phyloP scores from a whole-genome alignment of 2,113 vertebrate genomes.

The Motacilla tschutschensis region DNA sequence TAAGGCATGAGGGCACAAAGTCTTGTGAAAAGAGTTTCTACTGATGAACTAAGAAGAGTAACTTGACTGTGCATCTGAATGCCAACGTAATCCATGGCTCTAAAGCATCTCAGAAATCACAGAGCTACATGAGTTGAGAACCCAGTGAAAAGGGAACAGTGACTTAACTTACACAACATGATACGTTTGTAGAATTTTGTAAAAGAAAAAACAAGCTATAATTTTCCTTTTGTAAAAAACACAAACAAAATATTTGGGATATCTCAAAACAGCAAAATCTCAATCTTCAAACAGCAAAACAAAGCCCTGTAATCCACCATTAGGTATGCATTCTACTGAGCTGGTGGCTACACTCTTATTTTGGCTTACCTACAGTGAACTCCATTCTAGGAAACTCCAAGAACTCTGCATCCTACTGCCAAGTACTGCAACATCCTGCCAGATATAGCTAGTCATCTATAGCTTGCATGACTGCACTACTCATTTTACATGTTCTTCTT shows the following conservation, averaged over 20 bases:
- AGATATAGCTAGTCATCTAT: background rate
- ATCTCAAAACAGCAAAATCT: background rate
- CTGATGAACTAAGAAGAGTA: background rate
- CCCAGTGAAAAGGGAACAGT: background rate
- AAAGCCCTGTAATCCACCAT: background rate
- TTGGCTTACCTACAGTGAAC: constrained; percentile 15
- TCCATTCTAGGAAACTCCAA: background rate
- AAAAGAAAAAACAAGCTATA: too few relatives aligned
- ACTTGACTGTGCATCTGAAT: background rate
- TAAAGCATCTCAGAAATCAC: background rate
- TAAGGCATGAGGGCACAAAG: background rate
- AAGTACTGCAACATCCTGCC: background rate
- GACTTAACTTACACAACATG: rapidly evolving
- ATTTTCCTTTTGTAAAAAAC: background rate
- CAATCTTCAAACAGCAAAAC: background rate
- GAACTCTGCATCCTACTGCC: background rate
- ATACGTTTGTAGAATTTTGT: background rate
- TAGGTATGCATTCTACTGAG: background rate
- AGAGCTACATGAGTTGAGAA: rapidly evolving
- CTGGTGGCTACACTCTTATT: background rate
- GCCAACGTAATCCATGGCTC: background rate
- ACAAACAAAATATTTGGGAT: background rate
- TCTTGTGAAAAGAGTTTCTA: background rate
- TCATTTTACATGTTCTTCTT: background rate
- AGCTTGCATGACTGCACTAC: background rate